A percentile compares a stretch with the other conserved stretches of the same genome.
These are phyloP conservation scores for Temnothorax curvispinosus DNA, from an alignment of 1,140 invertebrate genomes.

Conservation along the genomic window DNA sequence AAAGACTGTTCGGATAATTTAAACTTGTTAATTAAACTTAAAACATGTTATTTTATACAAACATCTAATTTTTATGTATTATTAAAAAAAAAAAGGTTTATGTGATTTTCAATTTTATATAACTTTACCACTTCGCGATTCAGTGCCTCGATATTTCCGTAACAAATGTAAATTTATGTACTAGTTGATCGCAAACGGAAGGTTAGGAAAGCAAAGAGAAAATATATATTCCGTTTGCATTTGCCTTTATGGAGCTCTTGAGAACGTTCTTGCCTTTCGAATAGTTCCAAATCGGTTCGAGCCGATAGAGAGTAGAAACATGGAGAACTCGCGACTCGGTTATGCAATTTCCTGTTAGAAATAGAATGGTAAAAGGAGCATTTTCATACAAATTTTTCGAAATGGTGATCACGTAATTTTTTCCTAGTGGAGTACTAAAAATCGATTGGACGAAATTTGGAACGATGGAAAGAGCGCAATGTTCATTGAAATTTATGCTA, in stretches of 20 bases:
- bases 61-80: background rate
- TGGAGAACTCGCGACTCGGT: background rate
- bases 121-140: background rate
- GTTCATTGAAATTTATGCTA: conserved; percentile 5
- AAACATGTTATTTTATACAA: background rate
- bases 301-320: conserved; percentile 11
- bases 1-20: background rate
- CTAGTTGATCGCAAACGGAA: conserved; percentile 20
- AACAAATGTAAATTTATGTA: conserved; percentile 31
- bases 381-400: conserved; percentile 29
- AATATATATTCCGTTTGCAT: conserved; percentile 37
- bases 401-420: conserved; percentile 11
- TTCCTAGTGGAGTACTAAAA: background rate
- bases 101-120: background rate
- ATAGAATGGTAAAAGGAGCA: conserved; percentile 6
- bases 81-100: background rate
- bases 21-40: background rate
- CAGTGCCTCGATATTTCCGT: background rate
- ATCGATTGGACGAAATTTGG: conserved; percentile 26
- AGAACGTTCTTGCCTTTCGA: background rate
- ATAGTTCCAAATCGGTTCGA: conserved; percentile 8
- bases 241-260: background rate
- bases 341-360: conserved; percentile 34
- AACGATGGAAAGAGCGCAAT: conserved; percentile 13
- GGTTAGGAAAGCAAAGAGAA: background rate